Percentiles rank a stretch among this genome's conserved stretches.
Conservation (phyloP, 2,113 vertebrate species). For the Mobula hypostoma region DNA sequence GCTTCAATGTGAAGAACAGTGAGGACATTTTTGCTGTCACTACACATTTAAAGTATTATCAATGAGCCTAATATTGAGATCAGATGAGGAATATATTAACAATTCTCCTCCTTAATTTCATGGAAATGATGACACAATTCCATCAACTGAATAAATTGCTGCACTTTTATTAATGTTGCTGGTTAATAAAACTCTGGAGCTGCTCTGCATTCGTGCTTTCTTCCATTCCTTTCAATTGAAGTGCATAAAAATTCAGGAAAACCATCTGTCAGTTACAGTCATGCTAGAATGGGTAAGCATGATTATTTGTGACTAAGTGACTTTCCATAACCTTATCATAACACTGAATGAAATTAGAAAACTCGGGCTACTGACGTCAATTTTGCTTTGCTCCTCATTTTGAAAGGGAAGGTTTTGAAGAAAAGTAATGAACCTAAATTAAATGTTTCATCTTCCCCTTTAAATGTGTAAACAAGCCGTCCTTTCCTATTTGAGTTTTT, state of each 20-base stretch:
- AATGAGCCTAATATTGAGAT: slow-evolving; percentile 23
- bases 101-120: slow-evolving; percentile 11
- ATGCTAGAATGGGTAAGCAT: slow-evolving; percentile 6
- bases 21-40: slow-evolving; percentile 2
- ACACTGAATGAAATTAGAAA: slow-evolving; percentile 14
- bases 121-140: not conserved
- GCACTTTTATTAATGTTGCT: not conserved
- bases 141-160: not conserved
- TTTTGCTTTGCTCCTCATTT: not conserved
- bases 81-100: slow-evolving; percentile 16
- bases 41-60: not conserved
- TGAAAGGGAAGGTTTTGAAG: not conserved
- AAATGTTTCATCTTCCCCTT: slow-evolving; percentile 11
- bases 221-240: not conserved
- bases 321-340: slow-evolving; percentile 19
- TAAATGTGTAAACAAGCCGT: not conserved
- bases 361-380: slow-evolving; percentile 12
- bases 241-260: not conserved
- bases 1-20: not conserved
- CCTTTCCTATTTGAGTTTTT: not conserved
- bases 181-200: not conserved
- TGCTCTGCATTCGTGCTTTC: not conserved
- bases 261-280: slow-evolving; percentile 22
- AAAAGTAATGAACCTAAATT: not conserved
- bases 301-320: slow-evolving; percentile 31